A percentile compares a stretch with the other conserved stretches of the same genome.
phyloP scores from a whole-genome alignment of 2,888 invertebrate species.

The Sarcophaga variegata region DNA sequence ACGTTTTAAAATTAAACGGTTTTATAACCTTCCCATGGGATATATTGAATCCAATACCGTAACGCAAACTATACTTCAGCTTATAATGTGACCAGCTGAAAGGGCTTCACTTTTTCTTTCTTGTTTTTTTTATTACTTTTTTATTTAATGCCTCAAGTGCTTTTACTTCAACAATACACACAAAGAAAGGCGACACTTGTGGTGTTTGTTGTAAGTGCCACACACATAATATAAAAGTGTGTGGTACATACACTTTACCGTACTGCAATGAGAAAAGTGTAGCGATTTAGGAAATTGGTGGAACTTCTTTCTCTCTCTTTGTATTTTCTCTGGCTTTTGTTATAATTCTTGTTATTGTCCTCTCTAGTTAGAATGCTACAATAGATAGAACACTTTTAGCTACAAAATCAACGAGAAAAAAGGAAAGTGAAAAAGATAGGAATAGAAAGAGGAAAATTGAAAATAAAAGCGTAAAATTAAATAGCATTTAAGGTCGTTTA shows the following conservation, averaged over 20 bases:
- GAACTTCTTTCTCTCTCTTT: neutral
- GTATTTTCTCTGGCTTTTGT: neutral
- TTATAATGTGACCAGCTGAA: constrained; percentile 14
- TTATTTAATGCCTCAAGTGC: constrained; percentile 43
- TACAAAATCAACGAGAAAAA: neutral
- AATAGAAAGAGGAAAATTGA: neutral
- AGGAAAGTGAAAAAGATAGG: constrained; percentile 14
- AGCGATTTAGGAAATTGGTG: constrained; percentile 21
- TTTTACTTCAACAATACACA: constrained; percentile 32
- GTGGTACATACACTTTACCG: neutral
- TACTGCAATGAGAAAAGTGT: constrained; percentile 28
- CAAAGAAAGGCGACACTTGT: constrained; percentile 39
- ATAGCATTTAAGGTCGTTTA: constrained; percentile 51
- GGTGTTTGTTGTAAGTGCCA: constrained; percentile 55
- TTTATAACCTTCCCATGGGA: constrained; percentile 47
- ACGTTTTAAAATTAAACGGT: constrained; percentile 62
- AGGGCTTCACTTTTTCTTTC: constrained; percentile 4
- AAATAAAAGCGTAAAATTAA: constrained; percentile 48
- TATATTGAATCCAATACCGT: neutral
- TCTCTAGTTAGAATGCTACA: neutral
- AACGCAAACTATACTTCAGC: constrained; percentile 6
- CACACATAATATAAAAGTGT: constrained; percentile 23
- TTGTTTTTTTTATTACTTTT: neutral
- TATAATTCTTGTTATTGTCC: neutral
- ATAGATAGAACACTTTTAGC: neutral